Conservation (phyloP, 2,797 vertebrate genomes). For the Spondyliosoma cantharus region DNA sequence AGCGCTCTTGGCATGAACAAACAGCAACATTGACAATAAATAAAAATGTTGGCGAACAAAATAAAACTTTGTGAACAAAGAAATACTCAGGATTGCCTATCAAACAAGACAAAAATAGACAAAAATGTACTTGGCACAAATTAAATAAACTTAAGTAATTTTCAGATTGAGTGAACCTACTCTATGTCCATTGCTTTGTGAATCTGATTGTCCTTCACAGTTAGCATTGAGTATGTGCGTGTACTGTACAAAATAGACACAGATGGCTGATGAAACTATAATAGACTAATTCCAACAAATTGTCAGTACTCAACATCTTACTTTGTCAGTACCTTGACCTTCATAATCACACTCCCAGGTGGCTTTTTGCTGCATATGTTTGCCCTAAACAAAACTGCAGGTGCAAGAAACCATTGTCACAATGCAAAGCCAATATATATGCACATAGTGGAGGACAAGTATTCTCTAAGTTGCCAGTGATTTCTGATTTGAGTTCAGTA, state of each 20-base stretch:
- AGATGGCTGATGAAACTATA: conserved; percentile 71
- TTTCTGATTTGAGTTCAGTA: conserved; percentile 78
- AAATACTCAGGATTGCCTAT: conserved; percentile 85
- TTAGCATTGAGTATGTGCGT: conserved; percentile 76
- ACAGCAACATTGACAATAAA: conserved; percentile 89
- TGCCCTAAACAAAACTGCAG: conserved; percentile 72
- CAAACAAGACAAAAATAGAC: conserved; percentile 78
- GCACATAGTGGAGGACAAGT: conserved; percentile 76
- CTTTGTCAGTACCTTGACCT: conserved; percentile 77
- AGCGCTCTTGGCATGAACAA: conserved; percentile 84
- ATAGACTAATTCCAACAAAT: conserved; percentile 62
- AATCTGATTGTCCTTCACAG: conserved; percentile 88
- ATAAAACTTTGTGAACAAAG: conserved; percentile 77
- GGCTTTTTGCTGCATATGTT: conserved; percentile 64
- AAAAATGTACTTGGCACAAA: conserved; percentile 85
- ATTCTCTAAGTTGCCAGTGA: conserved; percentile 75
- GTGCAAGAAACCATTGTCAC: conserved; percentile 79
- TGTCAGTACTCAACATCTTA: conserved; percentile 65
- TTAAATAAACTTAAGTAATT: conserved; percentile 79
- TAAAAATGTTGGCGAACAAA: conserved; percentile 82
- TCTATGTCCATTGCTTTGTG: conserved; percentile 81
- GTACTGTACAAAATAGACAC: conserved; percentile 79
- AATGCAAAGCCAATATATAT: conserved; percentile 77
- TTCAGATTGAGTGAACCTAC: conserved; percentile 82
- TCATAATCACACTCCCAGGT: conserved; percentile 65